These are phyloP conservation scores for Nomada fabriciana DNA, from an alignment of 2,888 invertebrate species.

Conservation along the genomic window DNA sequence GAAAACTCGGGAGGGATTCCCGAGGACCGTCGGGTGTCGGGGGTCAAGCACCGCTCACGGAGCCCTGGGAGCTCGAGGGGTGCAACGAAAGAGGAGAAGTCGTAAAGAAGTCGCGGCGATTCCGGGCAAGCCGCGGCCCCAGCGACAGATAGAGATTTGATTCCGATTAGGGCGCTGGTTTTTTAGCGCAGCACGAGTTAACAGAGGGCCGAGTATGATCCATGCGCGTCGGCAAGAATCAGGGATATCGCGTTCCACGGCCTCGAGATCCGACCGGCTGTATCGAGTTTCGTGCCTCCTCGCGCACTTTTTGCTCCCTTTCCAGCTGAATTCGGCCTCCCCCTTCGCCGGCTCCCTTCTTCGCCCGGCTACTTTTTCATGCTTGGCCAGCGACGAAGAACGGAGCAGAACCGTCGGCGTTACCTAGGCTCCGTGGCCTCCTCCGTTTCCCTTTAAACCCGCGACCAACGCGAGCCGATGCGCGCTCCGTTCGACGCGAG, in stretches of 20 bases:
- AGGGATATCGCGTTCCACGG: slow-evolving; percentile 82
- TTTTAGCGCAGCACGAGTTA: slow-evolving; percentile 73
- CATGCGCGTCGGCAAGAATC: slow-evolving; percentile 81
- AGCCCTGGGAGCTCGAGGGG: too few species aligned
- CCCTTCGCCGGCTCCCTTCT: neutral
- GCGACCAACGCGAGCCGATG: neutral
- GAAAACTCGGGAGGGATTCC: slow-evolving; percentile 12
- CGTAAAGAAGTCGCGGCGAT: slow-evolving; percentile 44
- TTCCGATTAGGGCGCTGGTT: slow-evolving; percentile 75
- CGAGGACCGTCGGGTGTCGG: slow-evolving; percentile 4
- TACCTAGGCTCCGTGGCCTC: slow-evolving; percentile 43
- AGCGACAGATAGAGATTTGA: slow-evolving; percentile 72
- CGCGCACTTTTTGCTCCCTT: slow-evolving; percentile 66
- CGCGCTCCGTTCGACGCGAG: too few species aligned
- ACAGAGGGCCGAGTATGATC: slow-evolving; percentile 79
- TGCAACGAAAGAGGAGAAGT: neutral
- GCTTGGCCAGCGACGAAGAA: slow-evolving; percentile 61
- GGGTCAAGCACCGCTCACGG: slow-evolving; percentile 29
- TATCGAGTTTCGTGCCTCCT: slow-evolving; percentile 78
- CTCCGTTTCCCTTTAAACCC: slow-evolving; percentile 7
- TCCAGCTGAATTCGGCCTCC: slow-evolving; percentile 5
- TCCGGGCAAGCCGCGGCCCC: slow-evolving; percentile 5
- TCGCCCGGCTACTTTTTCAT: slow-evolving; percentile 56
- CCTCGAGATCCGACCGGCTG: slow-evolving; percentile 75
- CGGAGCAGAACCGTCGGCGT: slow-evolving; percentile 55